Conservation (phyloP, 2,797 vertebrate species). For the Orientallactaga sibirica region DNA sequence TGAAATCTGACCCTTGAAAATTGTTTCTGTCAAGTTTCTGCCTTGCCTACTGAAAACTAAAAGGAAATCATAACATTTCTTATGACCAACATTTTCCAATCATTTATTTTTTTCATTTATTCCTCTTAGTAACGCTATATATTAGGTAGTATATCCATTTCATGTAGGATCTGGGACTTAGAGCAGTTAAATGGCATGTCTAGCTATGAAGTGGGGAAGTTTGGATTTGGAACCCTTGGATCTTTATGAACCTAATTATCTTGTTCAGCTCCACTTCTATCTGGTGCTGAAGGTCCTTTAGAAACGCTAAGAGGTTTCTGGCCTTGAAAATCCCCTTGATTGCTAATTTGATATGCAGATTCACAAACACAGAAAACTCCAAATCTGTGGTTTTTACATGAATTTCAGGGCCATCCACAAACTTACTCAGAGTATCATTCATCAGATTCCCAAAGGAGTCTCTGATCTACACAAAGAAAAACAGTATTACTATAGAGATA, state of each 20-base stretch:
- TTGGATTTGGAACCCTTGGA: background rate
- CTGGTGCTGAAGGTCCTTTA: background rate
- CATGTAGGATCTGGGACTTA: background rate
- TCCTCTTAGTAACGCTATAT: conserved; percentile 31
- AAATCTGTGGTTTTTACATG: conserved; percentile 1
- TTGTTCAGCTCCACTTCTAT: conserved; percentile 30
- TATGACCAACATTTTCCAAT: background rate
- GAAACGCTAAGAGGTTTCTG: conserved; percentile 10
- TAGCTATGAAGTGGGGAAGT: background rate
- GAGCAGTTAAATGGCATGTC: background rate
- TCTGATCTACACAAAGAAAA: background rate
- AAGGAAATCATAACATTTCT: conserved; percentile 16
- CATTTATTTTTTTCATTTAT: background rate
- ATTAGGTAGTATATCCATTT: background rate
- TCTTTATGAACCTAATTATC: background rate
- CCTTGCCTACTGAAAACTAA: background rate
- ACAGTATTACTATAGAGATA: background rate
- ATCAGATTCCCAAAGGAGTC: background rate
- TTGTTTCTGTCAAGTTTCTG: background rate
- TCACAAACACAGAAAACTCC: conserved; percentile 31
- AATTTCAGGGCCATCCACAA: background rate
- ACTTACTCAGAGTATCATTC: conserved; percentile 33
- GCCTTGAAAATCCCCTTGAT: background rate
- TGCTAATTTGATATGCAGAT: conserved; percentile 15
- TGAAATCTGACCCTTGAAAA: conserved; percentile 12